These are phyloP conservation scores for Phenacoccus solenopsis DNA, from an alignment of 1,140 invertebrate genomes.

Conservation along the genomic window DNA sequence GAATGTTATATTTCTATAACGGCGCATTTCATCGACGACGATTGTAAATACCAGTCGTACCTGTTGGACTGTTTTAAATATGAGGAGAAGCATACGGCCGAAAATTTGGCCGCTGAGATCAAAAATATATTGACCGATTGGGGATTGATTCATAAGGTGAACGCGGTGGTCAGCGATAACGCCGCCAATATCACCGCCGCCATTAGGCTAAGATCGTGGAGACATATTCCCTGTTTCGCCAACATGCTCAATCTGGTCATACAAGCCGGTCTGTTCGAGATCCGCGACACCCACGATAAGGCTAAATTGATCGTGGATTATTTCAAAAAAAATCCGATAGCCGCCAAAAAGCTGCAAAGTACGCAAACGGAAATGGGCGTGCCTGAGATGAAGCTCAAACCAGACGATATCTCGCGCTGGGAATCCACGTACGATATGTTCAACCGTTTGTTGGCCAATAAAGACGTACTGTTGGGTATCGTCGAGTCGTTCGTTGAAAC, in stretches of 20 bases:
- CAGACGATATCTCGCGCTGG: conserved; percentile 30
- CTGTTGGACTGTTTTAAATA: conserved; percentile 24
- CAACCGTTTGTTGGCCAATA: neutral
- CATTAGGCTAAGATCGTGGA: conserved; percentile 19
- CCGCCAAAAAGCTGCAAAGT: conserved; percentile 21
- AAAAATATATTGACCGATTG: neutral
- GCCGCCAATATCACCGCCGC: conserved; percentile 23
- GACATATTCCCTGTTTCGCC: conserved; percentile 21
- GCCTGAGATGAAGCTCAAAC: conserved; percentile 28
- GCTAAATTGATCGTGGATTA: conserved; percentile 26
- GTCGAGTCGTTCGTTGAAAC: neutral
- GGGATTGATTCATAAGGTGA: neutral
- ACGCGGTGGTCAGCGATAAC: conserved; percentile 21
- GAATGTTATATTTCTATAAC: conserved; percentile 26
- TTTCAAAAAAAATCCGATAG: conserved; percentile 26
- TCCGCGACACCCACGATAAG: conserved; percentile 21
- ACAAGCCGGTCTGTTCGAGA: conserved; percentile 9
- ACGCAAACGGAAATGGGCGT: conserved; percentile 24
- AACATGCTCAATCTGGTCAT: conserved; percentile 19
- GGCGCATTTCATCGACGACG: conserved; percentile 27
- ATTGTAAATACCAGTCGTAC: conserved; percentile 22
- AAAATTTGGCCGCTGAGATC: conserved; percentile 4
- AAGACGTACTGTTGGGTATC: neutral
- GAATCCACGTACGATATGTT: conserved; percentile 31
- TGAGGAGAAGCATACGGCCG: conserved; percentile 21